Evolutionary conservation across 1,140 invertebrate species (phyloP).

Genomic region (Ips typographus): DNA sequence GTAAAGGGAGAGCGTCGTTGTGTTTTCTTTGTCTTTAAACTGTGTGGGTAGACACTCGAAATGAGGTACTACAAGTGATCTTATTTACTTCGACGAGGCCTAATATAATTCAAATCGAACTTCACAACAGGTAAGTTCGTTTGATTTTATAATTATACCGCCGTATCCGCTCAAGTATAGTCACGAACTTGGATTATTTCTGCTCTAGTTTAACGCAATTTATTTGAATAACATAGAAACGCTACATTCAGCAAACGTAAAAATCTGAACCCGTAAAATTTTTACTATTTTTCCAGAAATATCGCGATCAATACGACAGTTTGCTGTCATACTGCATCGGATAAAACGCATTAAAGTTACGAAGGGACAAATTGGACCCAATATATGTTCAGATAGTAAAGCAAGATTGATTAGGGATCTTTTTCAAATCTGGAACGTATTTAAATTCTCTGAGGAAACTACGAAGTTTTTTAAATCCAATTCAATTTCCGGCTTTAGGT

Average conservation of each 20-base stretch:
- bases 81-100: too few species aligned
- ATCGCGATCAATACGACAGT: not conserved
- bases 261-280: not conserved
- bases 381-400: not conserved
- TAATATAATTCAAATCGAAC: too few species aligned
- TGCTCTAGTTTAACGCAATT: not conserved
- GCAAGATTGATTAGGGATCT: slow-evolving; percentile 2
- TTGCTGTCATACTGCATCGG: not conserved
- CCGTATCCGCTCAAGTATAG: not conserved
- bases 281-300: not conserved
- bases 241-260: not conserved
- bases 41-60: too few species aligned
- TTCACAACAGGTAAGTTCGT: too few species aligned
- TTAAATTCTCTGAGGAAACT: too few species aligned
- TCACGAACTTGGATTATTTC: not conserved
- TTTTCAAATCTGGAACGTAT: not conserved
- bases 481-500: not conserved
- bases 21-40: too few species aligned
- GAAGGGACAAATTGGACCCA: not conserved
- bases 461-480: not conserved
- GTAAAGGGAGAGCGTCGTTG: too few species aligned
- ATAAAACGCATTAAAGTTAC: slow-evolving; percentile 1
- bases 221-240: not conserved
- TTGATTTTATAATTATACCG: not conserved
- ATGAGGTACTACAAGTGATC: too few species aligned